Base-by-base conservation (phyloP, 2,113 vertebrate genomes). In the Myrmecobius fasciatus region DNA sequence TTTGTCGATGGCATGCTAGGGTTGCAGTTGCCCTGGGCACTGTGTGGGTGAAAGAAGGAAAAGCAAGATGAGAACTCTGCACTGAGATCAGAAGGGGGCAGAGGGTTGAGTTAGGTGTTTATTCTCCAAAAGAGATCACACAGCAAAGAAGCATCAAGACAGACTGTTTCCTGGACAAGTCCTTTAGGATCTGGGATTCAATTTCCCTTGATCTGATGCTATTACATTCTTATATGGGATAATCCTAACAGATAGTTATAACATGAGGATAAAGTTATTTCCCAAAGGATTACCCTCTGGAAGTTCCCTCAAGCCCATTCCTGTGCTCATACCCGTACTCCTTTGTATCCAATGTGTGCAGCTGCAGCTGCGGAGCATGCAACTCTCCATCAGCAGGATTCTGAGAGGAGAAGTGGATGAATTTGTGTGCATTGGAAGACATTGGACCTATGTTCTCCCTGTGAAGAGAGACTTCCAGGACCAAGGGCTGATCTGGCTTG, bases 391-490 rank as follows among this genome's bases (percentile, higher is more conserved):
- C 99, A 47, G 91, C 92, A 52, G 98, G 97, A 90, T 99, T 99
- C 98, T 99, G 99, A 5, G 98, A 98, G 93, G 99, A 98, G 96
- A 99, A 99, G 95, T 95, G 98, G 90, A 99, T 99, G 36, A 99
- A 98, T 98, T 94, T 99, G 97, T 99, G 99, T 97, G 99, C 97
- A 94, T 99, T 98, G 0, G 99, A 98, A 28, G 99, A 99, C 22
- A 98, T 98, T 94, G 98, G 99, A 97, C 99, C 99, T 52, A 98
- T 96, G 92, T 99, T 99, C 97, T 99, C 99, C 97, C 98, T 99
- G 98, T 99, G 99, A 54, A 99, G 99, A 98, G 99, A 99, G 98
- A 99, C 99, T 98, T 99, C 99, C 98, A 99, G 98, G 96, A 99
- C 98, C 99, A 99, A 99, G 1, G 99, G 99, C 96, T 96, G 94